Conservation (phyloP, 1,140 invertebrate species). For the Apis dorsata region DNA sequence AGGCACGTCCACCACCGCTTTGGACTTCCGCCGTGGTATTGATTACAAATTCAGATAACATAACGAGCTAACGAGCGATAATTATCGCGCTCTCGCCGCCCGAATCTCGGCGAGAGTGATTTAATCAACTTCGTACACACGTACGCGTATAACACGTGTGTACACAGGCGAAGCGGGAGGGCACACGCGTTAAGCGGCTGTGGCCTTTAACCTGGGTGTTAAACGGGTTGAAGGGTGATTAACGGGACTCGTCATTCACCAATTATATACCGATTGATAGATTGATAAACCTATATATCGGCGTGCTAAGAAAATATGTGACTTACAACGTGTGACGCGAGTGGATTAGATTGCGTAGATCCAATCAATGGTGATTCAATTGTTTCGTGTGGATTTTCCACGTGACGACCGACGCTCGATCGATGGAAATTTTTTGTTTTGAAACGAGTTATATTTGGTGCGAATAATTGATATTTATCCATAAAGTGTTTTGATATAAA, state of each 20-base stretch:
- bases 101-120: conserved; percentile 64
- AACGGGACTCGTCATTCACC: conserved; percentile 32
- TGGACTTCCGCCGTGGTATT: conserved; percentile 57
- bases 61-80: conserved; percentile 70
- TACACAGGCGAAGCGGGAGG: not conserved
- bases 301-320: no score
- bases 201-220: conserved; percentile 37
- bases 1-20: not conserved
- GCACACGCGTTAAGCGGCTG: conserved; percentile 9
- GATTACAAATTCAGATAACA: conserved; percentile 71
- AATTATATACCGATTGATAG: conserved; percentile 24
- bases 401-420: no score
- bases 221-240: conserved; percentile 29
- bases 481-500: no score
- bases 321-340: no score
- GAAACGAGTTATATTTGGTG: no score
- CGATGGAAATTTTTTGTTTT: no score
- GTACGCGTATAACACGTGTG: conserved; percentile 6
- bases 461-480: no score
- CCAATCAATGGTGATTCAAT: no score
- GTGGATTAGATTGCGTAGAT: no score
- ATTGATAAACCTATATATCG: not conserved
- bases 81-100: conserved; percentile 62
- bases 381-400: no score
- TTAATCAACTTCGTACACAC: conserved; percentile 65